phyloP scores from a whole-genome alignment of 2,888 invertebrate genomes.

The Pelosia muscerda region DNA sequence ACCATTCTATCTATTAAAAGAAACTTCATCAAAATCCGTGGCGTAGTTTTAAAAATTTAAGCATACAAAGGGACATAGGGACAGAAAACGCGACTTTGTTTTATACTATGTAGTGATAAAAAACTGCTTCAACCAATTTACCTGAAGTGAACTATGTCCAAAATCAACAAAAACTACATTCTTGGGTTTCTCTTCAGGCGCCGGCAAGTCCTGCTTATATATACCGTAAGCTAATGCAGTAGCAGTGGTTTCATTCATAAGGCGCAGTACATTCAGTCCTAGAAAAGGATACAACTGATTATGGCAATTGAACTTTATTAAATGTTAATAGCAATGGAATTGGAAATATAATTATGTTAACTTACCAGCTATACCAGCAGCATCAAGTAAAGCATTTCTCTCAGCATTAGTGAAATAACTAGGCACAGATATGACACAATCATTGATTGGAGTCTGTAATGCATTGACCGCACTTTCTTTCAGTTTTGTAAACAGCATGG shows the following conservation, averaged over 20 bases:
- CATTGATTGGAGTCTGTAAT: slow-evolving; percentile 96
- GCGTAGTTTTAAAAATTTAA: no score
- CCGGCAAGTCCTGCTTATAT: slow-evolving; percentile 98
- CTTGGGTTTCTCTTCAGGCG: slow-evolving; percentile 94
- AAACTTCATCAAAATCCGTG: no score
- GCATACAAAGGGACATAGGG: no score
- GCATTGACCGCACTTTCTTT: slow-evolving; percentile 96
- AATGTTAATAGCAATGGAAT: background rate
- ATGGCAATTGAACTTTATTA: background rate
- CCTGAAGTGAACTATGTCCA: slow-evolving; percentile 96
- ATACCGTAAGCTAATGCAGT: slow-evolving; percentile 99
- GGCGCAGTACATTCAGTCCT: slow-evolving; percentile 95
- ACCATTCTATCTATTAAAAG: no score
- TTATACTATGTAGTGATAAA: background rate
- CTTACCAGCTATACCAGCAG: slow-evolving; percentile 95
- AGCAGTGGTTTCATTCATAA: slow-evolving; percentile 99
- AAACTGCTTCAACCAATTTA: slow-evolving; percentile 43
- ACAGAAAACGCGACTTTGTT: no score
- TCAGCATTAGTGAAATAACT: slow-evolving; percentile 98
- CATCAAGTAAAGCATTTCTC: slow-evolving; percentile 95
- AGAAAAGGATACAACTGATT: slow-evolving; percentile 24
- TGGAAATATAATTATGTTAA: background rate
- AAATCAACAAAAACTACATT: slow-evolving; percentile 99
- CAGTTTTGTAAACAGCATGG: slow-evolving; percentile 98
- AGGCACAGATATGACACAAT: slow-evolving; percentile 97